Percentiles rank a stretch among this genome's conserved stretches.
Conservation (phyloP, 2,113 vertebrate genomes). For the Tragelaphus imberbis region DNA sequence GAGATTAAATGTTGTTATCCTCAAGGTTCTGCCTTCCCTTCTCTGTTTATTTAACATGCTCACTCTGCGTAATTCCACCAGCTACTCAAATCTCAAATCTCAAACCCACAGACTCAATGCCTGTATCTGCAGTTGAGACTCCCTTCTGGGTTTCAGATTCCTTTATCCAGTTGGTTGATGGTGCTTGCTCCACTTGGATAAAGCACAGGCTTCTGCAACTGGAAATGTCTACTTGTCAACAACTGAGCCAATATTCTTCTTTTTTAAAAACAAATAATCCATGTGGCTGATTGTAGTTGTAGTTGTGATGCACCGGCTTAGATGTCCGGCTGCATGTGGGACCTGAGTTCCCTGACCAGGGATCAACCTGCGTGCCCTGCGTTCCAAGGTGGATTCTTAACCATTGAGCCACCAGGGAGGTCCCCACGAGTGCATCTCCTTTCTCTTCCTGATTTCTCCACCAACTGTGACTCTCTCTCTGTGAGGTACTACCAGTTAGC, state of each 20-base stretch:
- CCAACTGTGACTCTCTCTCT: accelerated
- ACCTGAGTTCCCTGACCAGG: background rate
- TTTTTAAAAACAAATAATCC: background rate
- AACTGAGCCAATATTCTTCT: background rate
- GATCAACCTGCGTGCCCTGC: background rate
- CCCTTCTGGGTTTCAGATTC: background rate
- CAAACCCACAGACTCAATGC: no score
- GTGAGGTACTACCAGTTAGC: no score
- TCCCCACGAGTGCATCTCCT: background rate
- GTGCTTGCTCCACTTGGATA: accelerated
- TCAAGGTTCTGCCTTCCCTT: background rate
- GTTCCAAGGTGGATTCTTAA: background rate
- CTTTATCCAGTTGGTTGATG: no score
- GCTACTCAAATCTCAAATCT: background rate
- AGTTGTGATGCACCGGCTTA: background rate
- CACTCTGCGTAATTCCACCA: no score
- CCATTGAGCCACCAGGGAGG: background rate
- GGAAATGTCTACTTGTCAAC: background rate
- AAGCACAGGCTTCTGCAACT: background rate
- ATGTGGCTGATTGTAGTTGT: background rate
- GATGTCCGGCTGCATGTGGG: accelerated
- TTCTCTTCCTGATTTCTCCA: background rate
- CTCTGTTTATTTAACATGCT: background rate
- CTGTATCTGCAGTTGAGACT: accelerated
- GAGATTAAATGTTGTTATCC: background rate